Evolutionary conservation across 2,888 invertebrate genomes (phyloP).

Genomic region (Boloria euphrosyne): DNA sequence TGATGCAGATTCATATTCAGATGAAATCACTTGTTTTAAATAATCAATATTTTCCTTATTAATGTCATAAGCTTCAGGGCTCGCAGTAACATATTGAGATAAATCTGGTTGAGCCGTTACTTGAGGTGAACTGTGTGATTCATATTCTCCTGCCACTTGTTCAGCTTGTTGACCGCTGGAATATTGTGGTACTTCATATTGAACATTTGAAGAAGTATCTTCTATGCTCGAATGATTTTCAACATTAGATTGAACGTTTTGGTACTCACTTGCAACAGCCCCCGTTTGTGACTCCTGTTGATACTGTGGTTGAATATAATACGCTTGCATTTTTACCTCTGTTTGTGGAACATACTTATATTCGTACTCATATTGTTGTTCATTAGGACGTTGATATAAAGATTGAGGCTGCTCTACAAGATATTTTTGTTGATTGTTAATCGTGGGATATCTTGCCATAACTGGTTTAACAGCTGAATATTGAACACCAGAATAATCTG

Average conservation of each 20-base stretch:
- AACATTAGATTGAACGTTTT: conserved; percentile 45
- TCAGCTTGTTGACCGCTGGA: conserved; percentile 47
- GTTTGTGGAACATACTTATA: conserved; percentile 64
- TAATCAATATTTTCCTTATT: conserved; percentile 34
- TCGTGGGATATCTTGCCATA: conserved; percentile 72
- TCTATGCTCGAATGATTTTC: conserved; percentile 40
- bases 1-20: conserved; percentile 46
- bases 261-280: conserved; percentile 44
- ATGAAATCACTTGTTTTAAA: conserved; percentile 37
- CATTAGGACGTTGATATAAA: conserved; percentile 58
- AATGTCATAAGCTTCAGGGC: conserved; percentile 34
- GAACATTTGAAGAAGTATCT: conserved; percentile 43
- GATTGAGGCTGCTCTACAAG: conserved; percentile 57
- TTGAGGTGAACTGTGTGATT: conserved; percentile 42
- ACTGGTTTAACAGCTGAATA: conserved; percentile 77
- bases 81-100: conserved; percentile 47
- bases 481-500: conserved; percentile 72
- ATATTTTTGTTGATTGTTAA: conserved; percentile 59
- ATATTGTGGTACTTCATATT: conserved; percentile 54
- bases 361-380: conserved; percentile 64
- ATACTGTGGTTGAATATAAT: conserved; percentile 62
- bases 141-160: conserved; percentile 44
- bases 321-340: conserved; percentile 52
- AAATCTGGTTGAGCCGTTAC: conserved; percentile 41
- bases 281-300: conserved; percentile 53